A percentile compares a stretch with the other conserved stretches of the same genome.
Conservation (phyloP, 2,888 invertebrate species). For the Hypsopygia costalis region DNA sequence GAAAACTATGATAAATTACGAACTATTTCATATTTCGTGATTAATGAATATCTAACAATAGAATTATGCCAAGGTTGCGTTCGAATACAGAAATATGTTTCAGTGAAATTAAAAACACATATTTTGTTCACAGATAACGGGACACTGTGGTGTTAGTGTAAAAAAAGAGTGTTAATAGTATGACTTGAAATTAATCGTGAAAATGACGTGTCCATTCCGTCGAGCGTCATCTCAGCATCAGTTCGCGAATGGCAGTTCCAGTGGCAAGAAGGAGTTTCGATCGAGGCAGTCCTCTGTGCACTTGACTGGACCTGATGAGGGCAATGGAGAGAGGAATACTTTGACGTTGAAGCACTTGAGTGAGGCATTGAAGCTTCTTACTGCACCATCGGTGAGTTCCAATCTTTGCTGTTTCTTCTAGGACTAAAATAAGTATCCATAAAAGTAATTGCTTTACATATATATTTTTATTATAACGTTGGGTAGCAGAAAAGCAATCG, state of each 20-base stretch:
- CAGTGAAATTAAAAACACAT: background rate
- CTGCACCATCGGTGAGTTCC: constrained; percentile 91
- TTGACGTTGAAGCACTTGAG: constrained; percentile 89
- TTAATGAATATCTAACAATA: background rate
- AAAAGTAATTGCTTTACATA: no score
- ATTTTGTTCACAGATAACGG: constrained; percentile 15
- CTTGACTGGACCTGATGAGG: constrained; percentile 82
- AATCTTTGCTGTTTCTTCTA: no score
- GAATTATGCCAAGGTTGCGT: background rate
- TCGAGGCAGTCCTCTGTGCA: constrained; percentile 84
- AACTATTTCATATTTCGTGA: background rate
- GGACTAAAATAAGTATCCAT: no score
- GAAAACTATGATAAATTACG: background rate
- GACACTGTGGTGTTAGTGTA: background rate
- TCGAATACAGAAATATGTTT: background rate
- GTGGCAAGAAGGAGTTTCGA: constrained; percentile 67
- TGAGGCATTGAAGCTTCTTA: constrained; percentile 89
- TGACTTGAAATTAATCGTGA: constrained; percentile 20
- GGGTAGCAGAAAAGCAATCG: no score
- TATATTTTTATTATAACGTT: no score
- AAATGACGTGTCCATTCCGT: constrained; percentile 80
- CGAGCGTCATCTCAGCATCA: constrained; percentile 78
- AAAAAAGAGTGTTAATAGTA: constrained; percentile 10
- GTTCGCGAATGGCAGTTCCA: constrained; percentile 70
- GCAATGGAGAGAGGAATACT: constrained; percentile 82